A percentile compares a stretch with the other conserved stretches of the same genome.
These are phyloP conservation scores for Sebastes itinus DNA, from an alignment of 2,797 vertebrate genomes.

Conservation along the genomic window DNA sequence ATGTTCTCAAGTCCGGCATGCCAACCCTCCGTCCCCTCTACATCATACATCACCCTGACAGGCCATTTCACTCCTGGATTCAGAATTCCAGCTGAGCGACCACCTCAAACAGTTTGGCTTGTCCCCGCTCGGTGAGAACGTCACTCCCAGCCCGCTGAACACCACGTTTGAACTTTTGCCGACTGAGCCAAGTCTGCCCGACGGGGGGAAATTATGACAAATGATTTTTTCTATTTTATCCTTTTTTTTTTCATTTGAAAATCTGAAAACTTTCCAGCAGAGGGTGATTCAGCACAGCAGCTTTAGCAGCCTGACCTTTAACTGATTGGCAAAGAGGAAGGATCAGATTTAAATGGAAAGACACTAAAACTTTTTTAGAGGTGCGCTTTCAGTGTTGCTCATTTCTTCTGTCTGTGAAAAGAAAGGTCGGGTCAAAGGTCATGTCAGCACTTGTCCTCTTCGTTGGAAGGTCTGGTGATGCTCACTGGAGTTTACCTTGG, in stretches of 20 bases:
- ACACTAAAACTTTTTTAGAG: conserved; percentile 31
- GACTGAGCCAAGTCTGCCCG: conserved; percentile 49
- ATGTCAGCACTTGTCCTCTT: conserved; percentile 52
- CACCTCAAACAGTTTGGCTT: conserved; percentile 70
- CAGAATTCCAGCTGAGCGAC: conserved; percentile 67
- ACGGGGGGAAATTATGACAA: conserved; percentile 64
- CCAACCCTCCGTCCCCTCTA: conserved; percentile 36
- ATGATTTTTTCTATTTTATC: conserved; percentile 55
- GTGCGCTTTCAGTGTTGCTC: conserved; percentile 34
- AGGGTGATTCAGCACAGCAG: conserved; percentile 51
- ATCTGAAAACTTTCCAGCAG: conserved; percentile 56
- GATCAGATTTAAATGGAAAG: conserved; percentile 54
- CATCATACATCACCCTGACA: conserved; percentile 76
- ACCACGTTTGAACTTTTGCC: conserved; percentile 60
- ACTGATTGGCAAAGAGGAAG: conserved; percentile 65
- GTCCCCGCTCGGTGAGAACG: conserved; percentile 58
- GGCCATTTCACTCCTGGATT: conserved; percentile 73
- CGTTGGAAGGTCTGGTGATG: conserved; percentile 40
- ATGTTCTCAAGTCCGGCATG: conserved; percentile 39
- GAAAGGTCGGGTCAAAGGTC: conserved; percentile 72
- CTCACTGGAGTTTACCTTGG: conserved; percentile 63
- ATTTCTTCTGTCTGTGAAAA: conserved; percentile 48
- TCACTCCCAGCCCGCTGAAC: conserved; percentile 59
- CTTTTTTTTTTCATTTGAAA: conserved; percentile 17
- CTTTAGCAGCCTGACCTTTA: conserved; percentile 69